Evolutionary conservation across 35 echinoderm and acorn worm genomes (phyloP), one percentile per base, ranked within the genome.

Genomic region (Amphiura filiformis): DNA sequence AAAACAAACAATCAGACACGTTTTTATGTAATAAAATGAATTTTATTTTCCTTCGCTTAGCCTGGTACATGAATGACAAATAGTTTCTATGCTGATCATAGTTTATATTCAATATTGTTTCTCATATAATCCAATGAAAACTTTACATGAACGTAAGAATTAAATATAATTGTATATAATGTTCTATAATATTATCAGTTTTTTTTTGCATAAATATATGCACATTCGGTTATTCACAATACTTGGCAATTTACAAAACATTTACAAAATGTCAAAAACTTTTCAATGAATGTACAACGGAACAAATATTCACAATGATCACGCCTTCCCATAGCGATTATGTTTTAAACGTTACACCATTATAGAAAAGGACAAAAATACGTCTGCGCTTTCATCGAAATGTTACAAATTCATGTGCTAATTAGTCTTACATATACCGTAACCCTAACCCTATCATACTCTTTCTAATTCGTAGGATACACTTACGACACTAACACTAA

Each of bases 131-230:
- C 61, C 61, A 70, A 70, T 70, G 61, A n/a, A 70, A 70, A 70
- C 61, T 70, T 70, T 70, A 70, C 61, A 70, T 23, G 26, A 70
- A 70, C 61, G 26, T 70, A 70, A 70, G 61, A 70, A 70, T 70
- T 70, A 26, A 26, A 70, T 70, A 70, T 30, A 70, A 70, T 70
- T 70, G 61, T 70, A 70, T 70, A 70, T n/a, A n/a, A n/a, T n/a
- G n/a, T n/a, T 70, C 26, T 70, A 18, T n/a, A 2, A 30, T 70
- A 70, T 70, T 26, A 70, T 52, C 20, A 52, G 20, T 11, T 20
- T 70, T 70, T 30, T 70, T 5, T 70, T 70, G 61, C 61, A 70
- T 70, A 70, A 70, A 23, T 9, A 47, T 70, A 70, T 70, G 61
- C 61, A 70, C 61, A 70, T 26, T 70, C 28, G 15, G 61, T 26